Conservation (phyloP, 2,888 invertebrate species). For the Dynastes tityus region DNA sequence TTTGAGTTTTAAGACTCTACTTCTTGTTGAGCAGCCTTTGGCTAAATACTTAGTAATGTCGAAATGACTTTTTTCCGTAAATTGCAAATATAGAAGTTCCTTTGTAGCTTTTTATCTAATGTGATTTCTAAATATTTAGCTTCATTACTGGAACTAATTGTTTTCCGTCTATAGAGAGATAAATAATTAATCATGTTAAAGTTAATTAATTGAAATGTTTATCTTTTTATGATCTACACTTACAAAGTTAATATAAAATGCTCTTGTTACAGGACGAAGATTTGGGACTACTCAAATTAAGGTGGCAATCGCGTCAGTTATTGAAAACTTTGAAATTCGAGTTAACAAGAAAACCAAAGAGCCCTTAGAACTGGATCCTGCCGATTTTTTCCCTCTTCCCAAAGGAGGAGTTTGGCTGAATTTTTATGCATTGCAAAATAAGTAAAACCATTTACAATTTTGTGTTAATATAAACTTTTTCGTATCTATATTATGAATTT, state of each 20-base stretch:
- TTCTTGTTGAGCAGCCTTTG: too few species aligned
- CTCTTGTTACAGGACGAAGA: constrained; percentile 57
- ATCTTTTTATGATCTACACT: background rate
- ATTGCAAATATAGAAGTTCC: too few species aligned
- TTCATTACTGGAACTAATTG: too few species aligned
- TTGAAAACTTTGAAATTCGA: constrained; percentile 64
- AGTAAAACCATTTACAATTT: constrained; percentile 42
- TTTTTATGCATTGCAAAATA: constrained; percentile 52
- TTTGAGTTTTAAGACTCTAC: too few species aligned
- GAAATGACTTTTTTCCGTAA: too few species aligned
- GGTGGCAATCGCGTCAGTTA: constrained; percentile 64
- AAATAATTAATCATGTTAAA: too few species aligned
- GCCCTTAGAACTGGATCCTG: constrained; percentile 59
- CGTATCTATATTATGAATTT: too few species aligned
- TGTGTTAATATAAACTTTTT: background rate
- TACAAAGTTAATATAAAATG: constrained; percentile 3
- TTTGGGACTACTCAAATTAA: constrained; percentile 65
- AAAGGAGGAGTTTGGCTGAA: constrained; percentile 62
- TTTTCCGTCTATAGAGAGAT: too few species aligned
- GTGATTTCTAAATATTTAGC: too few species aligned
- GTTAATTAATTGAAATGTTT: too few species aligned
- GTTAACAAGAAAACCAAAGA: constrained; percentile 58
- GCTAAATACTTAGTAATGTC: too few species aligned
- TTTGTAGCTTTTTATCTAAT: background rate
- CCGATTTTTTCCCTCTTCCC: constrained; percentile 59